Conservation (phyloP, 2,113 vertebrate genomes). For the Corydoras maculifer region DNA sequence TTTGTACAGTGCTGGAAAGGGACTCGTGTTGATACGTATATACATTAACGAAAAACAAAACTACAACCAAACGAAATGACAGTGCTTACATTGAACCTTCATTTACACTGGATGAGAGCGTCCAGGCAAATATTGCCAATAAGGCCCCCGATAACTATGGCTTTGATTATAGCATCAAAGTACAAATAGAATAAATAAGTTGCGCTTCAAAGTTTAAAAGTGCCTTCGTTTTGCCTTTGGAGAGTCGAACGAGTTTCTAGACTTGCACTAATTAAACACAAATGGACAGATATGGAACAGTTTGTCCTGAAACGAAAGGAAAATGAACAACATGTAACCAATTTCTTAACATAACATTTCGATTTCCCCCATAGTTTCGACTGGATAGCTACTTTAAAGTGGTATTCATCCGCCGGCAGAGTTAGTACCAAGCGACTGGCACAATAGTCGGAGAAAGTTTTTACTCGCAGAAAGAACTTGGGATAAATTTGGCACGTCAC, state of each 20-base stretch:
- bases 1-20: slow-evolving; percentile 87
- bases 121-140: slow-evolving; percentile 98
- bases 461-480: slow-evolving; percentile 15
- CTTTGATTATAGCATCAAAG: slow-evolving; percentile 70
- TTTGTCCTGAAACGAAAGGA: slow-evolving; percentile 38
- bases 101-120: slow-evolving; percentile 64
- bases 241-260: slow-evolving; percentile 45
- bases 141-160: slow-evolving; percentile 77
- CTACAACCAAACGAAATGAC: slow-evolving; percentile 57
- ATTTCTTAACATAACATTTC: slow-evolving; percentile 6
- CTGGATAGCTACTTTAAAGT: slow-evolving; percentile 49
- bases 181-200: slow-evolving; percentile 88
- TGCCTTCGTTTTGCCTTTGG: slow-evolving; percentile 79
- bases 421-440: slow-evolving; percentile 64
- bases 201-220: slow-evolving; percentile 86
- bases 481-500: slow-evolving; percentile 23
- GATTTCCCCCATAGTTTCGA: no score
- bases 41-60: slow-evolving; percentile 45
- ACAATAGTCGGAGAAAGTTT: slow-evolving; percentile 7
- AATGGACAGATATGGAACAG: slow-evolving; percentile 45
- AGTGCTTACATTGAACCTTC: slow-evolving; percentile 68
- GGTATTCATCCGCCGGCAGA: slow-evolving; percentile 67
- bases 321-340: slow-evolving; percentile 35
- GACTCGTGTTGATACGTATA: slow-evolving; percentile 63
- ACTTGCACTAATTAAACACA: slow-evolving; percentile 42